Conservation (phyloP, 2,797 vertebrate species). For the Otolemur crassicaudatus region DNA sequence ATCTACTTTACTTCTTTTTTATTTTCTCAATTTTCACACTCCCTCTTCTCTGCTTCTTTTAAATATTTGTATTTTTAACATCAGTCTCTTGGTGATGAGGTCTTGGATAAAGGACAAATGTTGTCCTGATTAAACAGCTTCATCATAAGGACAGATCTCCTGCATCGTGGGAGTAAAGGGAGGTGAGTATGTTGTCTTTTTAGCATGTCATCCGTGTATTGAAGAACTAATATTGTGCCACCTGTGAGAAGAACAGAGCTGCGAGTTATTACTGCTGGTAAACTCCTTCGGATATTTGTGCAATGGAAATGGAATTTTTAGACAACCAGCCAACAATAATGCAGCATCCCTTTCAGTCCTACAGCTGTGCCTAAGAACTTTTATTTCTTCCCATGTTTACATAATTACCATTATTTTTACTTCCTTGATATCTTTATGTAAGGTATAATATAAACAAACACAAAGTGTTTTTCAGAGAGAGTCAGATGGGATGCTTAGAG, state of each 20-base stretch:
- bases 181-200: background rate
- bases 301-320: conserved; percentile 60
- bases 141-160: background rate
- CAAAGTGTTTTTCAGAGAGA: conserved; percentile 42
- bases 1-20: background rate
- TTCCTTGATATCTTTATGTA: conserved; percentile 40
- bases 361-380: background rate
- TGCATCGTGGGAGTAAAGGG: background rate
- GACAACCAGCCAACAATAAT: conserved; percentile 6
- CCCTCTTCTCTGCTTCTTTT: background rate
- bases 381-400: background rate
- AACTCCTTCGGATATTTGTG: conserved; percentile 44
- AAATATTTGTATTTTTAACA: background rate
- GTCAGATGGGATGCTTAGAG: background rate
- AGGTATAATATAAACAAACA: conserved; percentile 11
- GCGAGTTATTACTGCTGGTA: conserved; percentile 21
- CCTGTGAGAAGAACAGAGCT: background rate
- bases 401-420: conserved; percentile 23
- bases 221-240: conserved; percentile 14
- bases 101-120: background rate
- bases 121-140: background rate
- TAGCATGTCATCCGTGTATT: background rate
- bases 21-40: background rate
- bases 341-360: conserved; percentile 22
- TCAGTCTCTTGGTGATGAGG: background rate